A percentile compares a stretch with the other conserved stretches of the same genome.
These are phyloP conservation scores for Conger conger DNA, from an alignment of 2,113 vertebrate species.

Conservation along the genomic window DNA sequence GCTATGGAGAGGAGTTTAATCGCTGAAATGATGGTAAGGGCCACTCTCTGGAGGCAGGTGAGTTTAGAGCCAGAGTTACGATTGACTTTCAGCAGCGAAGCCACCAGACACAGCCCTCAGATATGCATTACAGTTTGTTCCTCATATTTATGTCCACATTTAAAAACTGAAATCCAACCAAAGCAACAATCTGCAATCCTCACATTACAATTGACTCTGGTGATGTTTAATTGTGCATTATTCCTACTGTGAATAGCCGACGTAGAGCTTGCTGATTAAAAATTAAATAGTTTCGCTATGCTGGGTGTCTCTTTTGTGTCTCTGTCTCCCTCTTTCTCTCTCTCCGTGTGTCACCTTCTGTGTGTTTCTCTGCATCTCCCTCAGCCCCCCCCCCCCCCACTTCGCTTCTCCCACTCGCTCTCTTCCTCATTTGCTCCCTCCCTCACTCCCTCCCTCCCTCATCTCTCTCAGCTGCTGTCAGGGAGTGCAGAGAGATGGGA, in stretches of 20 bases:
- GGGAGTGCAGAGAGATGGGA: slow-evolving; percentile 43
- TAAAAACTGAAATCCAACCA: not conserved
- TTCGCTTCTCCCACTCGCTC: slow-evolving; percentile 7
- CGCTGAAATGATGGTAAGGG: not conserved
- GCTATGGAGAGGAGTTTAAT: not conserved
- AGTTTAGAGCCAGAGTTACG: not conserved
- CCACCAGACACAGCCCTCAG: not conserved
- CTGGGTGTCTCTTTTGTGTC: slow-evolving; percentile 5
- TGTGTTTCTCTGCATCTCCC: slow-evolving; percentile 1
- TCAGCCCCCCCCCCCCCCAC: not conserved
- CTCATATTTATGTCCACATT: not conserved
- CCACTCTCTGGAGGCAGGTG: not conserved
- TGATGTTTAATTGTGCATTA: slow-evolving; percentile 1
- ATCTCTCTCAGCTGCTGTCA: slow-evolving; percentile 35
- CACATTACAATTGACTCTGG: not conserved
- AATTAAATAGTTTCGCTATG: not conserved
- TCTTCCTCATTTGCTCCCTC: slow-evolving; percentile 38
- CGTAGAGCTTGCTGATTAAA: slow-evolving; percentile 2
- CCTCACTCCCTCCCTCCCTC: slow-evolving; percentile 37
- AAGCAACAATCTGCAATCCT: not conserved
- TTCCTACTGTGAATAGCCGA: not conserved
- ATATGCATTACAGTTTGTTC: not conserved
- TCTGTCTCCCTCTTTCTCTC: slow-evolving; percentile 6
- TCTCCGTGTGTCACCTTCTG: slow-evolving; percentile 2
- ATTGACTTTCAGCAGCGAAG: not conserved